Conservation (phyloP, 1,140 invertebrate species). For the Caenorhabditis elegans region WBcel235 BX284605.5:5954001-5954500, state of each 20-base stretch:
- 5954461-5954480: neutral
- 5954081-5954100: neutral
- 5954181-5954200: neutral
- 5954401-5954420: neutral
- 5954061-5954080: neutral
- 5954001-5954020: neutral
- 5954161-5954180: neutral
- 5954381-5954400: neutral
- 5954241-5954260: too few species aligned
- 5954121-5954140: neutral
- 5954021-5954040: too few species aligned
- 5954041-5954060: too few species aligned
- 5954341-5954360: too few species aligned
- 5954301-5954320: too few species aligned
- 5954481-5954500: neutral
- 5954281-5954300: too few species aligned
- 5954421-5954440: neutral
- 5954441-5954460: neutral
- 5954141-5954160: neutral
- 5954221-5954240: neutral
- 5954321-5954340: too few species aligned
- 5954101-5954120: neutral
- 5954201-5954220: constrained; percentile 2
- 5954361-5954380: neutral
- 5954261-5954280: too few species aligned